Evolutionary conservation across 1,140 invertebrate genomes (phyloP), one percentile per base, ranked within the genome.

Genomic region (Wasmannia auropunctata): DNA sequence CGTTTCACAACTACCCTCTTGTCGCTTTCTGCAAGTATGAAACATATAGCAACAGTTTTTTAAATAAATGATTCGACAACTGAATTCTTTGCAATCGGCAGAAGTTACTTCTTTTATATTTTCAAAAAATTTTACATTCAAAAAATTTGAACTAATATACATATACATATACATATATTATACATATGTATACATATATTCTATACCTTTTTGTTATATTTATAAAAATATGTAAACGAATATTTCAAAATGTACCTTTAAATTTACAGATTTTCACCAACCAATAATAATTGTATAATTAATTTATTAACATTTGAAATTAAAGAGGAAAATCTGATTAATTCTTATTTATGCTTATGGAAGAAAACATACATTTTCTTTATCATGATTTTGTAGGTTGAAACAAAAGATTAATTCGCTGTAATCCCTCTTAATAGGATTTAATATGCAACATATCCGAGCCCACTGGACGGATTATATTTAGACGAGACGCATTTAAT

Each of bases 1-100:
- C 98, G 96, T 87, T 96, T 96, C 0, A 98, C 97, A 56, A 97
- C 96, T 19, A 99, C 97, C 40, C 97, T 97, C 94, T 98, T 98
- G 94, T 98, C 98, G 93, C 97, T 97, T 93, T 98, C 98, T 98
- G 96, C 49, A 95, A 96, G 65, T 76, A n/a, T 34, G 0, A 79
- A 67, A 2, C n/a, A n/a, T 6, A 25, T 31, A 67, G n/a, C 22
- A 37, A 25, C 37, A 43, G 37, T 3, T 16, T 22, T n/a, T 25
- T 75, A 72, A 34, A 4, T 5, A 34, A 62, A 4, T 16, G 5
- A 60, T 60, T 31, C 4, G 11, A 31, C 16, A 60, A 28, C 31
- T 46, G 43, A 46, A 58, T 28, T 11, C 22, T 6, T 58, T 25
- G 56, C 56, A 31, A 14, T 43, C 14, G 11, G 8, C 43, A 43